phyloP scores from a whole-genome alignment of 2,888 invertebrate genomes.

The Drosophila testacea region DNA sequence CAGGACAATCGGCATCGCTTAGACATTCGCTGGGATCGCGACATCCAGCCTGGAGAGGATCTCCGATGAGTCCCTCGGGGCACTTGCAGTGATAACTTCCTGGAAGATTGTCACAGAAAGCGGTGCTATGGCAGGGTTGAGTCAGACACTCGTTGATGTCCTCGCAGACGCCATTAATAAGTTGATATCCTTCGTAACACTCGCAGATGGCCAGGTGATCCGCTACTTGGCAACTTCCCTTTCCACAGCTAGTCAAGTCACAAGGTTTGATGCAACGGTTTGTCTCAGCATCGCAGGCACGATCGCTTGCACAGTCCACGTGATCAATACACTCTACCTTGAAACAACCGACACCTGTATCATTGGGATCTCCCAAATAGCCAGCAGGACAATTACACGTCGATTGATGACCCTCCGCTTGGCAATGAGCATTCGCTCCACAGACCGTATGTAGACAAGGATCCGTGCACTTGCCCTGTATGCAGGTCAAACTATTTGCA shows the following conservation, averaged over 20 bases:
- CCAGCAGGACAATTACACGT: slow-evolving; percentile 92
- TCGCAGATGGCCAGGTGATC: slow-evolving; percentile 90
- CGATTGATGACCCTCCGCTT: slow-evolving; percentile 89
- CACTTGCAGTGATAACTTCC: slow-evolving; percentile 93
- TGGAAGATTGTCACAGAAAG: slow-evolving; percentile 91
- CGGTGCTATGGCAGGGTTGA: slow-evolving; percentile 92
- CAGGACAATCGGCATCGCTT: slow-evolving; percentile 92
- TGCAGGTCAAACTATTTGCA: slow-evolving; percentile 90
- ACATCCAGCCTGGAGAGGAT: slow-evolving; percentile 90
- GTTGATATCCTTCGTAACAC: slow-evolving; percentile 91
- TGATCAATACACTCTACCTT: slow-evolving; percentile 94
- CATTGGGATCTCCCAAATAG: slow-evolving; percentile 92
- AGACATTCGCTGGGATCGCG: slow-evolving; percentile 93
- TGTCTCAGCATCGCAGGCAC: slow-evolving; percentile 90
- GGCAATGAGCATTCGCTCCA: slow-evolving; percentile 91
- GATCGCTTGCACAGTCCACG: slow-evolving; percentile 91
- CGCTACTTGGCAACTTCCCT: slow-evolving; percentile 91
- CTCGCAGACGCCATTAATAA: slow-evolving; percentile 89
- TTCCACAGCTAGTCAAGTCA: slow-evolving; percentile 91
- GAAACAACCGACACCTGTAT: slow-evolving; percentile 92
- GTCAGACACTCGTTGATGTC: slow-evolving; percentile 93
- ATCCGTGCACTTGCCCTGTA: slow-evolving; percentile 91
- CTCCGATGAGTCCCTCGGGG: slow-evolving; percentile 92
- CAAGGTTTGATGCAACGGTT: slow-evolving; percentile 95
- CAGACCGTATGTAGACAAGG: slow-evolving; percentile 91